Evolutionary conservation across 2,113 vertebrate genomes (phyloP).

Genomic region (Triplophysa dalaica): DNA sequence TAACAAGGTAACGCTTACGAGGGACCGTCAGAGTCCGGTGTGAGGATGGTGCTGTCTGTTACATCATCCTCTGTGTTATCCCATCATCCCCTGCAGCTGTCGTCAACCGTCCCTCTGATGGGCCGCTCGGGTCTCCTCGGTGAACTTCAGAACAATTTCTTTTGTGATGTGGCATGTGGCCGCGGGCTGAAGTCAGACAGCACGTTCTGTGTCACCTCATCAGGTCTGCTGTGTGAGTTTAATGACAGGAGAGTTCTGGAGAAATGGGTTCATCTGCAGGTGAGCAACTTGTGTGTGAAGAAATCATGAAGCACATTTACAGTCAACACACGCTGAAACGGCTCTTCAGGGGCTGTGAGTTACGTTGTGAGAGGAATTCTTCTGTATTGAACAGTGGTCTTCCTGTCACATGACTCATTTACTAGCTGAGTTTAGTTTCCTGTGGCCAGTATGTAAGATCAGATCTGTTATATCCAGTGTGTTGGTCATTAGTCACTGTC

Average conservation of each 20-base stretch:
- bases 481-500: too few species aligned
- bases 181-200: conserved; percentile 83
- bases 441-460: too few species aligned
- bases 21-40: too few species aligned
- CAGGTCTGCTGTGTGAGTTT: conserved; percentile 92
- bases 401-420: too few species aligned
- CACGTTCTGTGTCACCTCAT: conserved; percentile 93
- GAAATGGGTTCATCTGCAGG: conserved; percentile 93
- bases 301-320: too few species aligned
- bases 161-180: conserved; percentile 91
- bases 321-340: too few species aligned
- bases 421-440: too few species aligned
- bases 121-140: conserved; percentile 91
- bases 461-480: too few species aligned
- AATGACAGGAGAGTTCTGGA: conserved; percentile 88
- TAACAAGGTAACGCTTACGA: conserved; percentile 78
- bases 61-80: conserved; percentile 61
- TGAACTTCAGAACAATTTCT: conserved; percentile 92
- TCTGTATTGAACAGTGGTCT: too few species aligned
- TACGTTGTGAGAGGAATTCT: too few species aligned
- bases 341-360: too few species aligned
- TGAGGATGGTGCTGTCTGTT: too few species aligned
- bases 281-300: conserved; percentile 67
- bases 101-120: conserved; percentile 48
- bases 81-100: conserved; percentile 80